A percentile compares a stretch with the other conserved stretches of the same genome.
Conservation (phyloP, 2,797 vertebrate species). For the Trachops cirrhosus region DNA sequence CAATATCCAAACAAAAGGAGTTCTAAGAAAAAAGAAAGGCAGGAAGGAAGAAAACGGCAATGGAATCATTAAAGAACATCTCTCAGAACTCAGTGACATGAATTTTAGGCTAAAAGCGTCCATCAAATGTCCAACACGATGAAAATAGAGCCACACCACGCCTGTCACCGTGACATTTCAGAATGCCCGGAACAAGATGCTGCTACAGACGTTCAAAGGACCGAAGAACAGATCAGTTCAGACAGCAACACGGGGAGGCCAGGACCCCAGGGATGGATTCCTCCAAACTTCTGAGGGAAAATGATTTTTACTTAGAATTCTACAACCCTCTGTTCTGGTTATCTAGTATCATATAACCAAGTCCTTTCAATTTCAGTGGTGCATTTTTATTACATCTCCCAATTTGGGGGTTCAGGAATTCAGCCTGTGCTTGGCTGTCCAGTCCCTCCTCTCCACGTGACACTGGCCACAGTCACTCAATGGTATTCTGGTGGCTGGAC, state of each 20-base stretch:
- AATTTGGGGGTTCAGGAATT: neutral
- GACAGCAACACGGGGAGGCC: neutral
- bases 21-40: neutral
- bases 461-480: neutral
- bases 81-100: neutral
- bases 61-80: neutral
- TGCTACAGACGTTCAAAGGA: neutral
- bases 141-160: neutral
- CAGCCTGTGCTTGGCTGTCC: neutral
- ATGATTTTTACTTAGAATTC: neutral
- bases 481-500: neutral
- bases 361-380: neutral
- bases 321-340: neutral
- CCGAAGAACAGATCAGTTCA: neutral
- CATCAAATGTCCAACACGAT: neutral
- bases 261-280: neutral
- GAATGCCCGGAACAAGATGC: neutral
- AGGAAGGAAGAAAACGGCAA: neutral
- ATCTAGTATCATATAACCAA: neutral
- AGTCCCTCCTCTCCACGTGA: neutral
- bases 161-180: neutral
- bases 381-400: neutral
- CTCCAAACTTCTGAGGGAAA: neutral
- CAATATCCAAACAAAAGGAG: neutral
- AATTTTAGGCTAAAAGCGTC: neutral